Base-by-base conservation (phyloP, 2,888 invertebrate genomes). In the Dusona sp. region DNA sequence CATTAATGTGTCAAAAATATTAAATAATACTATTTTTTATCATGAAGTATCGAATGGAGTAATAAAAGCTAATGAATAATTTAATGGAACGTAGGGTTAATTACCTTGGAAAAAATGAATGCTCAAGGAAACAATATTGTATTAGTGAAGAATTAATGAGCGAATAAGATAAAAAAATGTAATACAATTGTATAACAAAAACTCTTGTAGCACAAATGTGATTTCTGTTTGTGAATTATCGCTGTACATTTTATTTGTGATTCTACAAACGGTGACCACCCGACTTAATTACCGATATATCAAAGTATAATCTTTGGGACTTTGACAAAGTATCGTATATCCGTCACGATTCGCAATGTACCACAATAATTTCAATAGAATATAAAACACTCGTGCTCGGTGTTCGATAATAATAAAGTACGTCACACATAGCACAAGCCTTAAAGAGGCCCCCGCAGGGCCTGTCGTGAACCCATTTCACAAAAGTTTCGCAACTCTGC, bases 381-480 rank as follows among this genome's bases (percentile, higher is more conserved):
- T 77, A 79, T 75, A 78, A 79, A 64, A 79, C 80, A 65, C 75
- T 73, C 61, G 29, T 64, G 73, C 57, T 73, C 81, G 73, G 54
- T 81, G 74, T 78, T 84, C 81, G 81, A 84, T 86, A 74, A 85
- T 85, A 85, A 86, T 86, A 84, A 87, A 84, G 68, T 68, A 82
- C 67, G 61, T 77, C 77, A 36, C 61, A 68, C 36, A 45, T n/a
- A 48, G 29, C 29, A 42, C 64, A 75, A 65, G 73, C 38, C 82
- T 72, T 45, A 51, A 67, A 42, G 16, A 67, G 8, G 25, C 9
- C 78, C 86, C 84, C 33, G 65, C 51, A n/a, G 82, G 81, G 84
- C 79, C 84, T 79, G 81, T 81, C 86, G 86, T 86, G 86, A 86
- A 86, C 86, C 86, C 86, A 79, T 86, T 86, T 86, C 84, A 45